Percentiles rank a stretch among this genome's conserved stretches.
These are phyloP conservation scores for Drosophila villosipedis DNA, from an alignment of 2,888 invertebrate species.

Conservation along the genomic window DNA sequence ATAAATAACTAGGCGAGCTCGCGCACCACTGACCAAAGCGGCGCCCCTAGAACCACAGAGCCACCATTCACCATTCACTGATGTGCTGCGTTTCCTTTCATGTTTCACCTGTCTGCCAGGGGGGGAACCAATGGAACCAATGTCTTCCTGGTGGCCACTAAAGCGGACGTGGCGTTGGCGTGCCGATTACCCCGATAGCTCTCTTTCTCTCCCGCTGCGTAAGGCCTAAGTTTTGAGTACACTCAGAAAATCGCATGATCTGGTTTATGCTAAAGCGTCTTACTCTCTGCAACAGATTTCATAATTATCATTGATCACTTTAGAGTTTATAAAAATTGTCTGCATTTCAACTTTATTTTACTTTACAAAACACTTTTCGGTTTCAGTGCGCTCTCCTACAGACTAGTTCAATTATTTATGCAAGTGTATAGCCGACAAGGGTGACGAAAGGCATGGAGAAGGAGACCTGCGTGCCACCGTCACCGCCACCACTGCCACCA, in stretches of 20 bases:
- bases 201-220: slow-evolving; percentile 60
- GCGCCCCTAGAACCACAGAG: slow-evolving; percentile 47
- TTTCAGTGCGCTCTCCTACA: neutral
- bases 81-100: slow-evolving; percentile 67
- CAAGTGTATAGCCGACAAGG: slow-evolving; percentile 42
- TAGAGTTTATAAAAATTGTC: neutral
- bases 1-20: slow-evolving; percentile 83
- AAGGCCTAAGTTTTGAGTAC: slow-evolving; percentile 4
- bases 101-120: slow-evolving; percentile 75
- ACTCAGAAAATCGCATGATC: neutral
- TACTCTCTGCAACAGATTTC: neutral
- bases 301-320: neutral
- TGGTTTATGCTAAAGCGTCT: neutral
- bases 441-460: slow-evolving; percentile 60
- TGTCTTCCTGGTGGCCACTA: slow-evolving; percentile 46
- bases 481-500: slow-evolving; percentile 21
- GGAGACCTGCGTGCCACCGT: slow-evolving; percentile 63
- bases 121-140: neutral
- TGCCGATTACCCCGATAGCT: slow-evolving; percentile 64
- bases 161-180: slow-evolving; percentile 60
- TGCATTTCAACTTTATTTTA: neutral
- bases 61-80: slow-evolving; percentile 14
- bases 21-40: slow-evolving; percentile 33
- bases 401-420: neutral
- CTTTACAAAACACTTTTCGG: neutral